Conservation (phyloP, 2,113 vertebrate species). For the Perca schrenkii region DNA sequence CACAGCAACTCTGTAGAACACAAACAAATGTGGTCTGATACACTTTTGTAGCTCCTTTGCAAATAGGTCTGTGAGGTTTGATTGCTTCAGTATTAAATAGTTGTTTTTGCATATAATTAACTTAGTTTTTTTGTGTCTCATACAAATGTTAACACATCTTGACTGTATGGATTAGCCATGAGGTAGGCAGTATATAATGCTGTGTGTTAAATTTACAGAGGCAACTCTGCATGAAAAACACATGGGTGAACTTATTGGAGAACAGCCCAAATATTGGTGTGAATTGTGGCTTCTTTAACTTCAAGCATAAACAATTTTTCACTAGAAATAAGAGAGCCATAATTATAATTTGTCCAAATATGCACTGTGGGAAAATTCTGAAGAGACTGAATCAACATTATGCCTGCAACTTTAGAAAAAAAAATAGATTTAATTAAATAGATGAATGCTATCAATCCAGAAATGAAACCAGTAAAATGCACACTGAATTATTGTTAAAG, state of each 20-base stretch:
- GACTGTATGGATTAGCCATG: slow-evolving; percentile 7
- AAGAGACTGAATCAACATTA: slow-evolving; percentile 23
- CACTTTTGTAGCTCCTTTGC: slow-evolving; percentile 12
- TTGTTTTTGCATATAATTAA: neutral
- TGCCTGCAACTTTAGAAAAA: neutral
- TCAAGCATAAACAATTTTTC: slow-evolving; percentile 7
- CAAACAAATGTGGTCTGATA: slow-evolving; percentile 11
- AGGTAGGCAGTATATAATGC: slow-evolving; percentile 16
- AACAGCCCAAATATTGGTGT: slow-evolving; percentile 12
- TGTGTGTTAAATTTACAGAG: slow-evolving; percentile 18
- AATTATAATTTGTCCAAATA: slow-evolving; percentile 20
- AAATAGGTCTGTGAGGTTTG: slow-evolving; percentile 9
- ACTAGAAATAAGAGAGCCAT: neutral
- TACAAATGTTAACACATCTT: neutral
- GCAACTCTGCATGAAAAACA: slow-evolving; percentile 7
- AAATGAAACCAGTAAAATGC: slow-evolving; percentile 27
- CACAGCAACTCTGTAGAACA: slow-evolving; percentile 26
- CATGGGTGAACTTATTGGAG: neutral
- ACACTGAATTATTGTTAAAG: slow-evolving; percentile 15
- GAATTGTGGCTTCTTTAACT: slow-evolving; percentile 7
- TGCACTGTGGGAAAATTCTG: slow-evolving; percentile 1
- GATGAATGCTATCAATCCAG: slow-evolving; percentile 4
- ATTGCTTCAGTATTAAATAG: slow-evolving; percentile 10
- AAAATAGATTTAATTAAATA: slow-evolving; percentile 13
- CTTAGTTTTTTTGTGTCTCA: slow-evolving; percentile 10